A percentile compares a stretch with the other conserved stretches of the same genome.
phyloP scores from a whole-genome alignment of 2,113 vertebrate genomes.

The Serilophus lunatus region DNA sequence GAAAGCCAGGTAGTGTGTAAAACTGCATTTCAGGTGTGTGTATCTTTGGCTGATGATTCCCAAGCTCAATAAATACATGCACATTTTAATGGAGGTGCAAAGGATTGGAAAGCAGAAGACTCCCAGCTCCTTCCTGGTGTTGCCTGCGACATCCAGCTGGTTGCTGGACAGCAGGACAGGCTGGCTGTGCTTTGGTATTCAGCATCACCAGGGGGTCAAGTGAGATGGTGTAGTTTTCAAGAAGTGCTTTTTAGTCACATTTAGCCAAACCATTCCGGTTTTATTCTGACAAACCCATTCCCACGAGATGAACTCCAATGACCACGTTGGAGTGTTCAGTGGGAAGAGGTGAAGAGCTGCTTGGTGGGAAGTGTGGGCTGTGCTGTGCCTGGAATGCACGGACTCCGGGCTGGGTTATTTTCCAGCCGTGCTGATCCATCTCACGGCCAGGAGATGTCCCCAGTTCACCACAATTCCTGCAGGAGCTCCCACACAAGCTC shows the following conservation, averaged over 20 bases:
- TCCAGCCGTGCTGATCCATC: not conserved
- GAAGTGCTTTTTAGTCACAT: not conserved
- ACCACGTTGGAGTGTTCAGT: rapidly evolving
- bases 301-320: not conserved
- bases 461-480: not conserved
- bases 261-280: no score
- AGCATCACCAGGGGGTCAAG: not conserved
- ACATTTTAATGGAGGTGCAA: not conserved
- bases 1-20: not conserved
- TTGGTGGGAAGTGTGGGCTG: not conserved
- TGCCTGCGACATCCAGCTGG: rapidly evolving
- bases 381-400: not conserved
- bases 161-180: rapidly evolving
- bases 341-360: not conserved
- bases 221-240: not conserved
- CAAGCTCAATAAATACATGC: rapidly evolving
- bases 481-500: not conserved
- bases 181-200: not conserved
- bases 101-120: not conserved
- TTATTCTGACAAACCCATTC: not conserved
- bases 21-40: not conserved
- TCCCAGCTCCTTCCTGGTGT: not conserved
- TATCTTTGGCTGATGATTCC: not conserved
- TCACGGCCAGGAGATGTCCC: conserved; percentile 61
- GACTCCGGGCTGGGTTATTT: not conserved